Conservation (phyloP, 1,140 invertebrate genomes). For the Brachionus manjavacas region DNA sequence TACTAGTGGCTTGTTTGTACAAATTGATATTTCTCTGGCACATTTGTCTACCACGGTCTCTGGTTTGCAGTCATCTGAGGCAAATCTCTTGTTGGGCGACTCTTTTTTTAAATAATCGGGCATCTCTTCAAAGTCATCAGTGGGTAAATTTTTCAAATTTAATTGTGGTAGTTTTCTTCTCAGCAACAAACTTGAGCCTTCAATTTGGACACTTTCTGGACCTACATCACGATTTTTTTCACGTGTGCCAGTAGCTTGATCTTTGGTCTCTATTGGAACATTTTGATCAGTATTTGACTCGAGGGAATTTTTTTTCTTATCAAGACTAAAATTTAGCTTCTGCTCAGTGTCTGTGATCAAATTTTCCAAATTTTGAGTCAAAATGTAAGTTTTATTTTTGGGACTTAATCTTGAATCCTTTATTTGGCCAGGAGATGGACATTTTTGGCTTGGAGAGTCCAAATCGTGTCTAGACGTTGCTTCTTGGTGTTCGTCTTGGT, state of each 20-base stretch:
- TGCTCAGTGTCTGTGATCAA: neutral
- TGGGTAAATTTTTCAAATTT: neutral
- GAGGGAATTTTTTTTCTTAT: neutral
- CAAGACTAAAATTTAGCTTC: neutral
- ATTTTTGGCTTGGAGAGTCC: neutral
- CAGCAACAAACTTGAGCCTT: neutral
- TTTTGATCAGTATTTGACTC: neutral
- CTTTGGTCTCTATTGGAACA: too few species aligned
- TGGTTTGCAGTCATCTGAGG: neutral
- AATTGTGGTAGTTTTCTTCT: neutral
- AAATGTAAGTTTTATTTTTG: neutral
- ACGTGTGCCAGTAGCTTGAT: neutral
- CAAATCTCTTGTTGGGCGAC: neutral
- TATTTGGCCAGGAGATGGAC: neutral
- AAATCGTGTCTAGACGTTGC: too few species aligned
- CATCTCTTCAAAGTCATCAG: neutral
- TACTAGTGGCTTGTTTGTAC: neutral
- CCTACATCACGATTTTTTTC: neutral
- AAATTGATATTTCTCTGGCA: neutral
- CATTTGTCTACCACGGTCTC: neutral
- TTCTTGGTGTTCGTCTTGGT: too few species aligned
- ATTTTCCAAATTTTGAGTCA: neutral
- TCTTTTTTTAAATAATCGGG: neutral
- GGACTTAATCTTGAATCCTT: neutral
- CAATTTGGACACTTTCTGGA: neutral